Conservation (phyloP, 2,797 vertebrate species). For the Rhabdomys pumilio region DNA sequence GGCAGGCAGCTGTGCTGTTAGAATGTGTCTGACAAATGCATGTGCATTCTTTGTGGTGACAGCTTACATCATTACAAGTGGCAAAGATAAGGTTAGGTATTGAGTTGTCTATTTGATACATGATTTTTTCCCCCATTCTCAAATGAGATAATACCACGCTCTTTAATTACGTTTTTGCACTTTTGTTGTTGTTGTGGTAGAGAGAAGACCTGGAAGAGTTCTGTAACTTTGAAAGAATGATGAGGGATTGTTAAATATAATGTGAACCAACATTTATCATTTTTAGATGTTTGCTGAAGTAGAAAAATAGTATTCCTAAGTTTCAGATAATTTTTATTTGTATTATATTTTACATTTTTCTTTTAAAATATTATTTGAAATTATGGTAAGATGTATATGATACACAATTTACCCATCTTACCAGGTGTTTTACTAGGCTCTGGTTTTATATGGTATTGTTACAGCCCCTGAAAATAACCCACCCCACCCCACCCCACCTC, state of each 20-base stretch:
- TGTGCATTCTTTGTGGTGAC: slow-evolving; percentile 52
- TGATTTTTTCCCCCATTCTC: neutral
- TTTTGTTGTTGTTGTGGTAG: neutral
- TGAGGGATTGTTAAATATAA: slow-evolving; percentile 6
- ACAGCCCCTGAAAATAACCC: slow-evolving; percentile 2
- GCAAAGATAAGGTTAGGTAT: neutral
- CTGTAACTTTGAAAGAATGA: slow-evolving; percentile 53
- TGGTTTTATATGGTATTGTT: slow-evolving; percentile 12
- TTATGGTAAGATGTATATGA: neutral
- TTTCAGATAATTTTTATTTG: slow-evolving; percentile 23
- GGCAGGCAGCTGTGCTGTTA: slow-evolving; percentile 81
- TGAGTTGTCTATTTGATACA: neutral
- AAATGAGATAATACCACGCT: neutral
- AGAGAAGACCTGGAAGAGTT: slow-evolving; percentile 34
- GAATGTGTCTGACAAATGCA: slow-evolving; percentile 46
- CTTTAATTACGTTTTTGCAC: neutral
- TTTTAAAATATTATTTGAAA: slow-evolving; percentile 32
- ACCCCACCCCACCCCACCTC: too few relatives aligned
- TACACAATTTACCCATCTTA: slow-evolving; percentile 28
- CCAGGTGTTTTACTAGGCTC: slow-evolving; percentile 44
- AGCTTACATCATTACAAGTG: slow-evolving; percentile 28
- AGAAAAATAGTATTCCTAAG: slow-evolving; percentile 52
- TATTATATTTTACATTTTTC: slow-evolving; percentile 26
- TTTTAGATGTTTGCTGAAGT: slow-evolving; percentile 49
- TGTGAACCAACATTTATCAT: slow-evolving; percentile 44